phyloP scores from a whole-genome alignment of 2,888 invertebrate species.

The Apoda limacodes region DNA sequence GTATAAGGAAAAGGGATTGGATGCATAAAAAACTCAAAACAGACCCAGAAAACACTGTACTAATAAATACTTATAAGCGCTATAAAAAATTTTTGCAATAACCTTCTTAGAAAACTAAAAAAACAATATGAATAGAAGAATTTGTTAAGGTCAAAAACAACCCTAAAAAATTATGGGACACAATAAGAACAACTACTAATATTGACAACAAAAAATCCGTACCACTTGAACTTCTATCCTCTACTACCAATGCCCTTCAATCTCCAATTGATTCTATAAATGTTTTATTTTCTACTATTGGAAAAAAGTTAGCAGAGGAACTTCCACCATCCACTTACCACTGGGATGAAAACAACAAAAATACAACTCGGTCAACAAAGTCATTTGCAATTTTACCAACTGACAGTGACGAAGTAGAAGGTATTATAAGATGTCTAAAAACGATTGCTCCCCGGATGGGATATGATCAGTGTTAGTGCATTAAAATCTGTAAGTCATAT shows the following conservation, averaged over 20 bases:
- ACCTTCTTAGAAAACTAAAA: constrained; percentile 10
- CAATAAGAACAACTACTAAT: not conserved
- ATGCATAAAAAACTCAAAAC: constrained; percentile 8
- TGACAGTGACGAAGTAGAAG: constrained; percentile 1
- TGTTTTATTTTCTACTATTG: not conserved
- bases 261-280: not conserved
- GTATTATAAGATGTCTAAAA: constrained; percentile 3
- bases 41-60: constrained; percentile 1
- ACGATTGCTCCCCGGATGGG: constrained; percentile 7
- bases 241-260: not conserved
- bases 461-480: constrained; percentile 2
- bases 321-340: not conserved
- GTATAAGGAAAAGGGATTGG: constrained; percentile 4
- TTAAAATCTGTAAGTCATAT: constrained; percentile 4
- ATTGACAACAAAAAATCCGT: not conserved
- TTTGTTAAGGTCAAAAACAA: not conserved
- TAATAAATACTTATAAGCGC: constrained; percentile 1
- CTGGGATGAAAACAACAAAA: not conserved
- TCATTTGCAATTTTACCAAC: not conserved
- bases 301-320: not conserved
- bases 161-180: constrained; percentile 2
- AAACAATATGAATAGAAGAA: constrained; percentile 5
- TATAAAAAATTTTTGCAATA: constrained; percentile 11
- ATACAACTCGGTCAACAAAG: not conserved
- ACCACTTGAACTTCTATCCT: not conserved